Evolutionary conservation across 2,113 vertebrate genomes (phyloP).

Genomic region (Python bivittatus): DNA sequence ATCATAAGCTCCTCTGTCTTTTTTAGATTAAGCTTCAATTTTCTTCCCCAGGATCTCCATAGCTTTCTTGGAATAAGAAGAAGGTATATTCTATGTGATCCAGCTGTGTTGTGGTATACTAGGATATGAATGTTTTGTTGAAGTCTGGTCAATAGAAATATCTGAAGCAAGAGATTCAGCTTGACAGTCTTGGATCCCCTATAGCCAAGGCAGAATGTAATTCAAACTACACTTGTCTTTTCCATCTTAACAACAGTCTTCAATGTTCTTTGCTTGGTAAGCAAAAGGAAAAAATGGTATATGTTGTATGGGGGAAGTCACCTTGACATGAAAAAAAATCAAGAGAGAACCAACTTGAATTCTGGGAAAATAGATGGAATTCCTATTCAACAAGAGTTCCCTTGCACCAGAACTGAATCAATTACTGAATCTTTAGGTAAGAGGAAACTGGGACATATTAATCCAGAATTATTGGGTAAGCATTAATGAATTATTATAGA

Average conservation of each 20-base stretch:
- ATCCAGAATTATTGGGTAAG: not conserved
- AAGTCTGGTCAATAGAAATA: not conserved
- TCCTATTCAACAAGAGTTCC: not conserved
- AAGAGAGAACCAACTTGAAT: not conserved
- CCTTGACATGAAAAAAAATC: not conserved
- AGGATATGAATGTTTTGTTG: not conserved
- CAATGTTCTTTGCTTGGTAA: not conserved
- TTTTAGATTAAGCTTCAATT: not conserved
- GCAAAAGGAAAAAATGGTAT: not conserved
- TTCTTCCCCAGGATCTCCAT: not conserved
- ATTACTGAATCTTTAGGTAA: not conserved
- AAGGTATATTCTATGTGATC: not conserved
- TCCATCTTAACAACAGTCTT: not conserved
- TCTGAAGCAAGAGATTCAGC: not conserved
- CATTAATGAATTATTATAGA: conserved; percentile 13
- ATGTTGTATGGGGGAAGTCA: not conserved
- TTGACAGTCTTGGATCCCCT: not conserved
- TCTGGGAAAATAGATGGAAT: not conserved
- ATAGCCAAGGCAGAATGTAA: not conserved
- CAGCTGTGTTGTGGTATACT: not conserved
- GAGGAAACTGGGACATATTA: not conserved
- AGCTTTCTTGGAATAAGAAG: not conserved
- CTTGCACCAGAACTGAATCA: not conserved
- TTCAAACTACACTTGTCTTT: not conserved
- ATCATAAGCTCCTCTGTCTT: not conserved